Percentiles rank a stretch among this genome's conserved stretches.
Conservation (phyloP, 2,113 vertebrate species). For the Gymnogyps californianus region DNA sequence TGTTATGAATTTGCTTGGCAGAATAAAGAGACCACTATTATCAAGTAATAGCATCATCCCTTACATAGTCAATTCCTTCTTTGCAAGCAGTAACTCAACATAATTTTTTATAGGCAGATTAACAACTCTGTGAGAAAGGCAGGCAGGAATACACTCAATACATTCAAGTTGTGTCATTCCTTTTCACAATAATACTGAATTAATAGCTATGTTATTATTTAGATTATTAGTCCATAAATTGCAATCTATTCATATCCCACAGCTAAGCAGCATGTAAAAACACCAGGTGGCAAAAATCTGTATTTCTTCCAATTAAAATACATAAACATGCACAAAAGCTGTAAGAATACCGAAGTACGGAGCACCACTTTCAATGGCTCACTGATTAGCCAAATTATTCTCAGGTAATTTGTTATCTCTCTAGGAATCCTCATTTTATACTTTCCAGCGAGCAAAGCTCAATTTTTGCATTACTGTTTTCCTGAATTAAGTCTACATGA, state of each 20-base stretch:
- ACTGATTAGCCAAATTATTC: conserved; percentile 30
- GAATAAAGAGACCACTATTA: not conserved
- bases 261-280: conserved; percentile 13
- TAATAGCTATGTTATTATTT: conserved; percentile 22
- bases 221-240: not conserved
- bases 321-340: not conserved
- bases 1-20: not conserved
- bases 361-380: not conserved
- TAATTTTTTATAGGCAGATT: not conserved
- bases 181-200: not conserved
- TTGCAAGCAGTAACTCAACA: not conserved
- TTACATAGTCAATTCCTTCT: not conserved
- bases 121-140: not conserved
- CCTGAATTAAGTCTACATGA: not conserved
- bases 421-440: conserved; percentile 8
- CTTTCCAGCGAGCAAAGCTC: not conserved
- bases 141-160: not conserved
- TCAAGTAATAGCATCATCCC: not conserved
- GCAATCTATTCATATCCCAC: conserved; percentile 2
- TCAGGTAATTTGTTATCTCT: conserved; percentile 9
- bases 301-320: conserved; percentile 36
- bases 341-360: not conserved
- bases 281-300: not conserved
- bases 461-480: not conserved
- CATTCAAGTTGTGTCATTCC: not conserved